These are phyloP conservation scores for Metalampra italica DNA, from an alignment of 2,888 invertebrate genomes.

Conservation along the genomic window DNA sequence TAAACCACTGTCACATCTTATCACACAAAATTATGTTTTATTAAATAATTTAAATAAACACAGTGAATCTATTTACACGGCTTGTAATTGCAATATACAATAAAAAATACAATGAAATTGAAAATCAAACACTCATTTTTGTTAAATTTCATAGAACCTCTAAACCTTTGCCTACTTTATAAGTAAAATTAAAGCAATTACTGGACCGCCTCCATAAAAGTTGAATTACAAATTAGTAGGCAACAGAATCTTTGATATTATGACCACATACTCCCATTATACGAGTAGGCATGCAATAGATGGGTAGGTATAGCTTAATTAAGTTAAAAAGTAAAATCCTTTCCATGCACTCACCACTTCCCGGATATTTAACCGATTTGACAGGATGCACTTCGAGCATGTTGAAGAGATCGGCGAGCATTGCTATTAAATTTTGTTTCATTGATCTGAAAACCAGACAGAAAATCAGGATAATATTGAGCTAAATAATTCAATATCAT, in stretches of 20 bases:
- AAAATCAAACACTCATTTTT: neutral
- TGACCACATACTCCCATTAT: slow-evolving; percentile 77
- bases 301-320: slow-evolving; percentile 18
- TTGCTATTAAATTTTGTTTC: slow-evolving; percentile 93
- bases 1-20: slow-evolving; percentile 5
- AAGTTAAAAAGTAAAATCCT: slow-evolving; percentile 10
- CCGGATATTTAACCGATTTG: slow-evolving; percentile 91
- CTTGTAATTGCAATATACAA: neutral
- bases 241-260: slow-evolving; percentile 67
- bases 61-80: slow-evolving; percentile 25
- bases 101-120: neutral
- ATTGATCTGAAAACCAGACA: slow-evolving; percentile 83
- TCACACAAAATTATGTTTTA: slow-evolving; percentile 4
- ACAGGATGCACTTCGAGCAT: slow-evolving; percentile 95
- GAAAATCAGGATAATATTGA: neutral
- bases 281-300: slow-evolving; percentile 63
- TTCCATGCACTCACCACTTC: slow-evolving; percentile 71
- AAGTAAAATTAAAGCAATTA: slow-evolving; percentile 43
- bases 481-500: neutral
- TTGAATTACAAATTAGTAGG: slow-evolving; percentile 41
- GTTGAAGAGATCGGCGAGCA: slow-evolving; percentile 96
- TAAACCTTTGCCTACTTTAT: slow-evolving; percentile 7
- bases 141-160: neutral
- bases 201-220: slow-evolving; percentile 31
- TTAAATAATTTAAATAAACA: slow-evolving; percentile 16